These are phyloP conservation scores for Lepidurus packardi DNA, from an alignment of 1,140 invertebrate genomes.

Conservation along the genomic window DNA sequence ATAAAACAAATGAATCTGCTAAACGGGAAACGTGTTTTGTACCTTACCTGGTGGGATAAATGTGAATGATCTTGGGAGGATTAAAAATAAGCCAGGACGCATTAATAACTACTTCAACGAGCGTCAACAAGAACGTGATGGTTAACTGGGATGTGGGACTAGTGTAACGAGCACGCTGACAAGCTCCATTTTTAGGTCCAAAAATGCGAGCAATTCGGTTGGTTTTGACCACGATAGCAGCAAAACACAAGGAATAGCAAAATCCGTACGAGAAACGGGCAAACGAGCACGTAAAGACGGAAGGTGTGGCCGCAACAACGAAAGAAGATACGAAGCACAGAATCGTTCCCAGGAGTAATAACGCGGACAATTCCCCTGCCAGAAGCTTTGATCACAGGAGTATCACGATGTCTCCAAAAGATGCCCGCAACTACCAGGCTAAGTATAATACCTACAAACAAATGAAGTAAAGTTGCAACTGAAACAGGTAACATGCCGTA, in stretches of 20 bases:
- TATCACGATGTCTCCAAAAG: constrained; percentile 58
- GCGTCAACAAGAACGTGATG: constrained; percentile 50
- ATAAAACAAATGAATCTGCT: neutral
- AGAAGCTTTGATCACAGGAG: constrained; percentile 56
- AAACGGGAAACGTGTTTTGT: constrained; percentile 26
- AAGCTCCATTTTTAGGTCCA: constrained; percentile 40
- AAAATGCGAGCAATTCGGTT: constrained; percentile 56
- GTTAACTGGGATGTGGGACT: constrained; percentile 51
- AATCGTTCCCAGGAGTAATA: constrained; percentile 50
- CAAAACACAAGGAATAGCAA: constrained; percentile 54
- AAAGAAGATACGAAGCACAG: constrained; percentile 54
- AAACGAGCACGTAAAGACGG: constrained; percentile 47
- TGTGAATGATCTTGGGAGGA: constrained; percentile 46
- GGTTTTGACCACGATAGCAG: constrained; percentile 55
- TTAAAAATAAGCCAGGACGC: constrained; percentile 49
- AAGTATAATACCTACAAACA: constrained; percentile 69
- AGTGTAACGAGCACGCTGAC: constrained; percentile 44
- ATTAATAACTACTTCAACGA: constrained; percentile 52
- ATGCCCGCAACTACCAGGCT: constrained; percentile 62
- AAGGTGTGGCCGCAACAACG: constrained; percentile 51
- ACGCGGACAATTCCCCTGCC: constrained; percentile 50
- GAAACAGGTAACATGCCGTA: neutral
- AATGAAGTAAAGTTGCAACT: constrained; percentile 46
- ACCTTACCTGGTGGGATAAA: constrained; percentile 46
- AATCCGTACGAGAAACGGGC: constrained; percentile 53